Evolutionary conservation across 2,113 vertebrate genomes (phyloP).

Genomic region (Istiophorus platypterus): DNA sequence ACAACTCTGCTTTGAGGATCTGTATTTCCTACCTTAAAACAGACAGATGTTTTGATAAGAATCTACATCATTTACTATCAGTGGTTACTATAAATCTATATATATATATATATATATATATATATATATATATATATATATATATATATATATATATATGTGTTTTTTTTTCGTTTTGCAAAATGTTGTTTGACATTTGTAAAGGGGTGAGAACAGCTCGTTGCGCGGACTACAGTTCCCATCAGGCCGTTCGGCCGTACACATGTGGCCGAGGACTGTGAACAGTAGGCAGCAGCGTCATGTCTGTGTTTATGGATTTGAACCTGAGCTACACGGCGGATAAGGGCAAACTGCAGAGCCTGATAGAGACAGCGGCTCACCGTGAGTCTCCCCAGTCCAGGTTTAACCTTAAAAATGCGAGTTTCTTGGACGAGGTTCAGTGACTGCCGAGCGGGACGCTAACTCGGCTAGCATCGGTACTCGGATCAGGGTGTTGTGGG

Average conservation of each 20-base stretch:
- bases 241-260: conserved; percentile 10
- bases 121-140: no score
- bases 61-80: no score
- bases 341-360: conserved; percentile 47
- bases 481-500: background rate
- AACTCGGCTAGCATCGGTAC: background rate
- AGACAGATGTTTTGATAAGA: no score
- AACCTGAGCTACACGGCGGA: conserved; percentile 74
- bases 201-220: no score
- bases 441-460: accelerated
- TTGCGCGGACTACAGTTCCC: conserved; percentile 44
- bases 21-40: no score
- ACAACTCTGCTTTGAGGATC: no score
- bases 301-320: conserved; percentile 84
- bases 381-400: conserved; percentile 72
- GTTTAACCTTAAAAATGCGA: no score
- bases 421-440: background rate
- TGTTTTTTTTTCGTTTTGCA: no score
- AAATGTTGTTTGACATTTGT: no score
- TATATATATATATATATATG: no score
- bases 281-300: conserved; percentile 17
- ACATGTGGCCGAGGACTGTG: background rate
- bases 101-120: no score
- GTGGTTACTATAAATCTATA: no score
- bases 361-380: conserved; percentile 82